Evolutionary conservation across 2,888 invertebrate species (phyloP), one percentile per base, ranked within the genome.

Genomic region (Coleophora flavipennella): DNA sequence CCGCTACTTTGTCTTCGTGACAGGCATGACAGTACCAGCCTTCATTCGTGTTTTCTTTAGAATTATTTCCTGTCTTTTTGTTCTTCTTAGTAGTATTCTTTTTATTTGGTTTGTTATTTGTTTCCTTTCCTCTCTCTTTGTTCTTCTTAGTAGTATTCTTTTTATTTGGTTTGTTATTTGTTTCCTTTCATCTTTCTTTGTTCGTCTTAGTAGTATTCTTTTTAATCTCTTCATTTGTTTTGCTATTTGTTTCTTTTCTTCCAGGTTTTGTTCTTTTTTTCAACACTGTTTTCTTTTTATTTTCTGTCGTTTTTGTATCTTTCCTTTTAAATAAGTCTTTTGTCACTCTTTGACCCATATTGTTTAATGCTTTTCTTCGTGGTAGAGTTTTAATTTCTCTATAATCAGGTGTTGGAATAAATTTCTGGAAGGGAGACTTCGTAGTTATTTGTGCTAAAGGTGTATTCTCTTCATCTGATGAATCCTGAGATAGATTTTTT

Each of bases 351-450:
- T 40, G 43, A 14, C 43, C 43, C 27, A 32, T 37, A 25, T 40
- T 38, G 12, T 43, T 40, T 32, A 43, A 13, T 12, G 43, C 43
- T 38, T 43, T 43, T 26, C 25, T 29, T 12, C 43, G 20, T 31
- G 40, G 40, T 9, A 27, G 13, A n/a, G 3, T 40, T 32, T 43
- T 43, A 27, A 38, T 13, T n/a, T n/a, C 6, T 26, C 27, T 35
- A 12, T 38, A 43, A 11, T 40, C 29, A 31, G 43, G 43, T 10
- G 43, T 43, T 2, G 43, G 40, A 14, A 43, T 37, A 12, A 40
- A 38, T 43, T 40, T 31, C 3, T 43, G 42, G 26, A 40, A 42
- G n/a, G n/a, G n/a, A n/a, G n/a, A n/a, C n/a, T n/a, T n/a, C n/a
- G n/a, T n/a, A n/a, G n/a, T n/a, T n/a, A n/a, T n/a, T n/a, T n/a